Evolutionary conservation across 2,113 vertebrate genomes (phyloP).

Genomic region (Protobothrops mucrosquamatus): DNA sequence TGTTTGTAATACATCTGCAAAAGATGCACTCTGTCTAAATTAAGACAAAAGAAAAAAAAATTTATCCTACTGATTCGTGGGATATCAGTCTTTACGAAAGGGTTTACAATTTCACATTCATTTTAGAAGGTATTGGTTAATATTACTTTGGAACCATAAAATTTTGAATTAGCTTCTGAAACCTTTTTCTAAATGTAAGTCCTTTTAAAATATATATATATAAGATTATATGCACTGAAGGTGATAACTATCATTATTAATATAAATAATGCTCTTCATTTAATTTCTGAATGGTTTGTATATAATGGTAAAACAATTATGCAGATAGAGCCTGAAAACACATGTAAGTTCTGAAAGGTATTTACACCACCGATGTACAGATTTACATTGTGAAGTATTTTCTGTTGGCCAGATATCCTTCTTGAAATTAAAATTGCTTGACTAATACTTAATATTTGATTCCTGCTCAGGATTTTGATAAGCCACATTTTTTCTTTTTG

Average conservation of each 20-base stretch:
- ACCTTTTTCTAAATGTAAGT: background rate
- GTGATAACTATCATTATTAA: background rate
- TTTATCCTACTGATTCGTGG: background rate
- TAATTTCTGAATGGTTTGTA: background rate
- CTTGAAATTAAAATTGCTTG: background rate
- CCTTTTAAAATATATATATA: background rate
- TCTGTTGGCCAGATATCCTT: background rate
- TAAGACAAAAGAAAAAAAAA: background rate
- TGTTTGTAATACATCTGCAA: background rate
- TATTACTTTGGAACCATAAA: background rate
- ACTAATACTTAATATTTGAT: conserved; percentile 38
- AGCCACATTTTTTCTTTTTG: conserved; percentile 11
- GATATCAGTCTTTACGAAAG: too few species aligned
- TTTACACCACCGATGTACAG: background rate
- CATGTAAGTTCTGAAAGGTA: background rate
- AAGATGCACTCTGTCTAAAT: background rate
- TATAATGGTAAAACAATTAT: background rate
- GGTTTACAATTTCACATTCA: background rate
- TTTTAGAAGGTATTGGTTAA: background rate
- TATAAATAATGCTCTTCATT: background rate
- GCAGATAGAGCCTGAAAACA: background rate
- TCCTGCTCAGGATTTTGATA: conserved; percentile 19
- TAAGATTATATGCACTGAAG: background rate
- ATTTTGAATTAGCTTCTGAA: background rate
- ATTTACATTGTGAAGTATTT: background rate